Base-by-base conservation (phyloP, 2,113 vertebrate genomes). In the Drymodes brunneopygia region DNA sequence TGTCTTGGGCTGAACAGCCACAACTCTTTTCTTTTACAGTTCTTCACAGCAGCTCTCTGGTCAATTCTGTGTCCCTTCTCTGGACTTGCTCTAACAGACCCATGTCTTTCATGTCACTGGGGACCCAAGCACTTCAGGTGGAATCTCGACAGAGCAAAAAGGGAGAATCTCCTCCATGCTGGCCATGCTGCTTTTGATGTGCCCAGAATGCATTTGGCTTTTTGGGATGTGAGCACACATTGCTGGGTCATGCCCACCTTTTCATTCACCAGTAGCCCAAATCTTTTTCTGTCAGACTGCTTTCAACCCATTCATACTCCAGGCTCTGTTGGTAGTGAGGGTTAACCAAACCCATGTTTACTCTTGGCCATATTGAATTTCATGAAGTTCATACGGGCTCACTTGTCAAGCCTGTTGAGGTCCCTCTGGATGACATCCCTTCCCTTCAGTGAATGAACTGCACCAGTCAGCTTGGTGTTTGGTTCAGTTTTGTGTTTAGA, bases 201-300 rank as follows among this genome's bases (percentile, higher is more conserved):
- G 27, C 11, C 31, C 11, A 65, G 51, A 8, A n/a, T 44, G 15
- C 3, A 2, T 5, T n/a, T 74, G 33, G 13, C 15, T 11, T 79
- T 94, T 35, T 65, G 28, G 14, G 25, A 38, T 60, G 9, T 6
- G 0, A 36, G 14, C 0, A 0, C 35, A 14, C 8, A 5, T 24
- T 51, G 25, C 12, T 2, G 4, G 9, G 4, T 89, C 3, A 0
- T n/a, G 29, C 22, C 23, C 20, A 56, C 4, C 6, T 66, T 74
- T 73, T 47, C 22, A 45, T 61, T 35, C 33, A 21, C 9, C 3
- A 8, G 9, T 48, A 61, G 4, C 8, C 17, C 51, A 62, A 35
- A 25, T 83, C 23, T 7, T 74, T 69, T 50, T 75, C 8, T 5
- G 0, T 20, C 3, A 3, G 6, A 12, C 51, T 66, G 42, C 20